phyloP scores from a whole-genome alignment of 30 jellyfish, hydroid and myxozoan species.

The Pseudorhiza aurosa region DNA sequence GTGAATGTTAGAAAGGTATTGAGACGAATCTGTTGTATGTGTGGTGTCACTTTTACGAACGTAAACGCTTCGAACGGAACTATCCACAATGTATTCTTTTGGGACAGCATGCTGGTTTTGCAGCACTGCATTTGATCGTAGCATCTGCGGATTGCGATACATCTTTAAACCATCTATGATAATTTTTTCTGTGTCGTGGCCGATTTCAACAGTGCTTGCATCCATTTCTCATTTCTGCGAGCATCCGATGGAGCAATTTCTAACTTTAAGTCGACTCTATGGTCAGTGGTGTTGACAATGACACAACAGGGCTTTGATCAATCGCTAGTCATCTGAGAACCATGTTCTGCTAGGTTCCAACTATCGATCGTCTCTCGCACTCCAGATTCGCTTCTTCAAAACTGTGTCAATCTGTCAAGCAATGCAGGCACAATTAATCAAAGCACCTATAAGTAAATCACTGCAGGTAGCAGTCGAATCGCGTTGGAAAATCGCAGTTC shows the following conservation, averaged over 20 bases:
- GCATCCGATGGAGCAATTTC: background rate
- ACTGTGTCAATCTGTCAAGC: too few species aligned
- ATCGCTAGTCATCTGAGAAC: too few species aligned
- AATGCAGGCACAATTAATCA: too few species aligned
- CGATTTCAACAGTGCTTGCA: slow-evolving; percentile 7
- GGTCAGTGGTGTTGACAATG: too few species aligned
- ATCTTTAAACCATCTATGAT: slow-evolving; percentile 56
- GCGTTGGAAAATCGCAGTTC: too few species aligned
- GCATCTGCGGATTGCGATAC: slow-evolving; percentile 38
- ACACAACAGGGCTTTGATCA: too few species aligned
- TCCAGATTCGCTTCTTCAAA: too few species aligned
- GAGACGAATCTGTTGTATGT: slow-evolving; percentile 38
- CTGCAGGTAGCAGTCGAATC: too few species aligned
- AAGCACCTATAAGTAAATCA: too few species aligned
- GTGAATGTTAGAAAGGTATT: slow-evolving; percentile 25
- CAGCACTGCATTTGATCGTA: background rate
- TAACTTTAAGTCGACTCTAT: too few species aligned
- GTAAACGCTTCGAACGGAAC: background rate
- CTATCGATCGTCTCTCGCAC: too few species aligned
- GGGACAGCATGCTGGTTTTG: slow-evolving; percentile 23
- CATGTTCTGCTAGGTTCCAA: too few species aligned
- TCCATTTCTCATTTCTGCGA: slow-evolving; percentile 6
- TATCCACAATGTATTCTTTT: background rate
- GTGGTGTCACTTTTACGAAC: slow-evolving; percentile 32
- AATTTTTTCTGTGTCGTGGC: slow-evolving; percentile 54